phyloP scores from a whole-genome alignment of 2,113 vertebrate genomes.

The Addax nasomaculatus region DNA sequence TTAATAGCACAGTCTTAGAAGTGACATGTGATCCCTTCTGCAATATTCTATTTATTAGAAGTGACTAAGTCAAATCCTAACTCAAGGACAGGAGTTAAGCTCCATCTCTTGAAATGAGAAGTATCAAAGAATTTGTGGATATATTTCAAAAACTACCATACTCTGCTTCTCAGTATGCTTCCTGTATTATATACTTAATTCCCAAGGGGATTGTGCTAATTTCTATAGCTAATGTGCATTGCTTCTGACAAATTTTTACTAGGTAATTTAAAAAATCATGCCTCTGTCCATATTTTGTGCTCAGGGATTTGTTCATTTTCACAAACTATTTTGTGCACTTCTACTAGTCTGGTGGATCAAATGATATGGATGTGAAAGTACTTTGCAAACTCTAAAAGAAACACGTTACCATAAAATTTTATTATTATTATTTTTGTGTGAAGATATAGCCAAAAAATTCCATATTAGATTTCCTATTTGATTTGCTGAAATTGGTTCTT shows the following conservation, averaged over 20 bases:
- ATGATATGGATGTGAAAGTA: neutral
- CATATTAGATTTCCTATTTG: constrained; percentile 22
- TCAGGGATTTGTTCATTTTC: neutral
- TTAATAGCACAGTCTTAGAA: neutral
- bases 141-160: neutral
- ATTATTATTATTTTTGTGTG: neutral
- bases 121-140: neutral
- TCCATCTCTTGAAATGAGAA: neutral
- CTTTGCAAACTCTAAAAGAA: neutral
- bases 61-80: neutral
- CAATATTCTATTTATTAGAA: neutral
- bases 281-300: neutral
- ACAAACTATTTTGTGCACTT: neutral
- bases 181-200: neutral
- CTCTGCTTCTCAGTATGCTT: neutral
- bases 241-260: neutral
- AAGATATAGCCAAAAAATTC: neutral
- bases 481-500: constrained; percentile 33
- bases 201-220: neutral
- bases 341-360: neutral
- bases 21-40: neutral
- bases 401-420: neutral
- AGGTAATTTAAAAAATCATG: neutral
- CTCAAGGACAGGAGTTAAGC: neutral
- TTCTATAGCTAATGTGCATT: neutral